Base-by-base conservation (phyloP, 2,888 invertebrate genomes). In the Anoplius nigerrimus region DNA sequence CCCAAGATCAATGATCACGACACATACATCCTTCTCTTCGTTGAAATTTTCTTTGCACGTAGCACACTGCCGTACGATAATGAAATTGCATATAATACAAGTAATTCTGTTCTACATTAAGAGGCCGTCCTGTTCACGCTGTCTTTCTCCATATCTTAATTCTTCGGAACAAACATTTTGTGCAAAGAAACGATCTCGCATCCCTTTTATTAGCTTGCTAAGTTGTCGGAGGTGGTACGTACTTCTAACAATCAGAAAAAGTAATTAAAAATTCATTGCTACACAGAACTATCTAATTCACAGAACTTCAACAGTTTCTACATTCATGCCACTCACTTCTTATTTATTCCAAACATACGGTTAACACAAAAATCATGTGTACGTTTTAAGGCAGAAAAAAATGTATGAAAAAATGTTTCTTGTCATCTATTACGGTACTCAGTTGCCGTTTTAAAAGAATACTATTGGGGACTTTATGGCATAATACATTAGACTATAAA, bases 121-220 rank as follows among this genome's bases (percentile, higher is more conserved):
- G 34, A 34, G 78, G 78, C 78, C 78, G 64, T 78, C 68, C 65
- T 58, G 63, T 73, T 78, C 59, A 71, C 70, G 58, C 58, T 63
- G 67, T 65, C 69, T 66, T 58, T 61, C 58, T 70, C 62, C 69
- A 73, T 61, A 62, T 73, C 75, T 57, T 72, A 69, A 78, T 15
- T 34, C 34, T 13, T 34, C 34, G 34, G 21, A 78, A 78, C 75
- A 78, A 71, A 70, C 73, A 78, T 65, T 77, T 78, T 75, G 73
- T 78, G 78, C 77, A 71, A 34, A 70, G 73, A 56, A 58, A 24
- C 75, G 65, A 66, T 68, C 34, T 34, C 34, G 34, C 11, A 34
- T 34, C 11, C 34, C 8, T 34, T 34, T 6, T 11, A 34, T 34
- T 34, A 34, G 34, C 34, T 34, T 34, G 34, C 34, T 34, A 34